Evolutionary conservation across 2,888 invertebrate species (phyloP).

Genomic region (Myopa testacea): DNA sequence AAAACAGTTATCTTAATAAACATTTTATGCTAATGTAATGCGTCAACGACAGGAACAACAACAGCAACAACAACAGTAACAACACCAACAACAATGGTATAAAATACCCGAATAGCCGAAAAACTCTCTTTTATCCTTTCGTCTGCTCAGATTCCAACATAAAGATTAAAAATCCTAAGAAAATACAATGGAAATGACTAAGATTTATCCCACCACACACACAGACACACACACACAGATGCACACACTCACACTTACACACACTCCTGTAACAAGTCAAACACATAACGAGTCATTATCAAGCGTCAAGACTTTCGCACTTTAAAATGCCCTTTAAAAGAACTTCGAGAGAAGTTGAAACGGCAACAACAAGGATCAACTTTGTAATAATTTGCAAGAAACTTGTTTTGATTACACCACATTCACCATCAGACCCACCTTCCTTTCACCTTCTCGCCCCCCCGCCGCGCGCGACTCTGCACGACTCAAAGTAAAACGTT

Average conservation of each 20-base stretch:
- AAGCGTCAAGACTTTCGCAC: slow-evolving; percentile 30
- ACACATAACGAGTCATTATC: slow-evolving; percentile 17
- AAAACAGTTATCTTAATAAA: slow-evolving; percentile 61
- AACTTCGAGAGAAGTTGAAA: slow-evolving; percentile 4
- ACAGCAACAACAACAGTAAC: slow-evolving; percentile 13
- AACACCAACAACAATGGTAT: neutral
- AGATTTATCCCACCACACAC: neutral
- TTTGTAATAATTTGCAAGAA: slow-evolving; percentile 3
- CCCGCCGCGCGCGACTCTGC: no score
- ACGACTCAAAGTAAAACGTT: no score
- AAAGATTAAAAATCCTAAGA: slow-evolving; percentile 32
- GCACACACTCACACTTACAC: neutral
- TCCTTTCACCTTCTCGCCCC: no score
- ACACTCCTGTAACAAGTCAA: neutral
- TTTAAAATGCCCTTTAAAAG: slow-evolving; percentile 7
- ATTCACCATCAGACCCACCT: neutral
- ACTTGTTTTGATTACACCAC: neutral
- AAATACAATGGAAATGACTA: slow-evolving; percentile 2
- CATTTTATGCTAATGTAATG: slow-evolving; percentile 60
- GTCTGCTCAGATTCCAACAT: slow-evolving; percentile 23
- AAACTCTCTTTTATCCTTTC: slow-evolving; percentile 22
- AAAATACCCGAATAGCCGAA: neutral
- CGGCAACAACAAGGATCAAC: slow-evolving; percentile 22
- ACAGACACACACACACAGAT: neutral
- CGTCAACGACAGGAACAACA: slow-evolving; percentile 37